Evolutionary conservation across 1,140 invertebrate genomes (phyloP).

Genomic region (Drosophila yakuba): DNA sequence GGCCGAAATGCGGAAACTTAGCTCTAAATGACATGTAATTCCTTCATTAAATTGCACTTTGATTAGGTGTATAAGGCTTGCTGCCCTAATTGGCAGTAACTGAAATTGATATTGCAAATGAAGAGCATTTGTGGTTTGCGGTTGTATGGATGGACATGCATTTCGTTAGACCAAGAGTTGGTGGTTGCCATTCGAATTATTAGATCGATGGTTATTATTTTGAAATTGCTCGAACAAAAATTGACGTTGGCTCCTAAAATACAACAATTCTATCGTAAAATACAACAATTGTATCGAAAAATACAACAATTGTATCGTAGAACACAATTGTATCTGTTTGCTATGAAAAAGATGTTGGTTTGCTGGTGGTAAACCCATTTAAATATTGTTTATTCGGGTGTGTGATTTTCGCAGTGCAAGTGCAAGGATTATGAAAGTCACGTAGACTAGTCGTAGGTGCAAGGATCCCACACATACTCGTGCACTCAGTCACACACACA

Average conservation of each 20-base stretch:
- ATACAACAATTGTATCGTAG: no score
- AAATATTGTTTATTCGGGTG: neutral
- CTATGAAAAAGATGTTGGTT: no score
- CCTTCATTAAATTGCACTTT: neutral
- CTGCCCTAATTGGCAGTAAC: neutral
- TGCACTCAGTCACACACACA: constrained; percentile 9
- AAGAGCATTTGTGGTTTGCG: neutral
- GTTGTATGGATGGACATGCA: neutral
- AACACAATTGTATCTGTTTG: no score
- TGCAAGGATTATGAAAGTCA: constrained; percentile 44
- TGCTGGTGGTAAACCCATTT: no score
- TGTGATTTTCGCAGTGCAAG: constrained; percentile 14
- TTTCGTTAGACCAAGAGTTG: neutral
- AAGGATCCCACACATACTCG: constrained; percentile 9
- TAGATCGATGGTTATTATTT: neutral
- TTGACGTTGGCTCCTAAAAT: no score
- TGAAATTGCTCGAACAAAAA: neutral
- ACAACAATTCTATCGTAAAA: no score
- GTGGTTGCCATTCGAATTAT: neutral
- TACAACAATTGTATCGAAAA: no score
- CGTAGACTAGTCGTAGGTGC: constrained; percentile 40
- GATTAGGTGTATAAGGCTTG: neutral
- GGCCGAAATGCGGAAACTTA: neutral
- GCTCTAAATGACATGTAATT: neutral
- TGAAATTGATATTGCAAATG: neutral